A percentile compares a stretch with the other conserved stretches of the same genome.
phyloP scores from a whole-genome alignment of 1,140 invertebrate genomes.

The Homalodisca vitripennis region DNA sequence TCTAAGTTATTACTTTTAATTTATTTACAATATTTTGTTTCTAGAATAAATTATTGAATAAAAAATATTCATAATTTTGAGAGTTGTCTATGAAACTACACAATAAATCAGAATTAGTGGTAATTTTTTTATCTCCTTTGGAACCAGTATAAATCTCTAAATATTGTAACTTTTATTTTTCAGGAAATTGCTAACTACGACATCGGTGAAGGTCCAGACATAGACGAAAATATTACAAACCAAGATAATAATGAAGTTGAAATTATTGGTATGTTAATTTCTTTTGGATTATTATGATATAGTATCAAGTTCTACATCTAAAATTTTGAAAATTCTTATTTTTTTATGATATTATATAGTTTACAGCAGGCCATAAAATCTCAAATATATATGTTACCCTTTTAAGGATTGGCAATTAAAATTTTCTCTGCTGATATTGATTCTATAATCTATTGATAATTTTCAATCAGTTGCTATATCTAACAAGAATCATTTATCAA shows the following conservation, averaged over 20 bases:
- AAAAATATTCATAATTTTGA: neutral
- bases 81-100: neutral
- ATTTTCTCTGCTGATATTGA: no score
- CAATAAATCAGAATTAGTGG: no score
- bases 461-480: no score
- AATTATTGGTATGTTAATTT: constrained; percentile 50
- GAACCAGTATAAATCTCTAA: neutral
- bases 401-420: no score
- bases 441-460: no score
- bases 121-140: no score
- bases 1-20: neutral
- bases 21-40: neutral
- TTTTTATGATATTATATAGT: no score
- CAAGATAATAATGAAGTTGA: constrained; percentile 66
- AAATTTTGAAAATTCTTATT: no score
- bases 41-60: neutral
- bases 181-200: constrained; percentile 48
- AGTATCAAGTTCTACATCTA: no score
- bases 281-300: neutral
- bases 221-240: constrained; percentile 47
- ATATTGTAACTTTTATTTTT: neutral
- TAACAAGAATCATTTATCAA: no score
- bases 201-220: constrained; percentile 48
- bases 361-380: no score
- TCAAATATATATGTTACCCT: no score